phyloP scores from a whole-genome alignment of 2,797 vertebrate genomes.

The Sparidentex hasta region DNA sequence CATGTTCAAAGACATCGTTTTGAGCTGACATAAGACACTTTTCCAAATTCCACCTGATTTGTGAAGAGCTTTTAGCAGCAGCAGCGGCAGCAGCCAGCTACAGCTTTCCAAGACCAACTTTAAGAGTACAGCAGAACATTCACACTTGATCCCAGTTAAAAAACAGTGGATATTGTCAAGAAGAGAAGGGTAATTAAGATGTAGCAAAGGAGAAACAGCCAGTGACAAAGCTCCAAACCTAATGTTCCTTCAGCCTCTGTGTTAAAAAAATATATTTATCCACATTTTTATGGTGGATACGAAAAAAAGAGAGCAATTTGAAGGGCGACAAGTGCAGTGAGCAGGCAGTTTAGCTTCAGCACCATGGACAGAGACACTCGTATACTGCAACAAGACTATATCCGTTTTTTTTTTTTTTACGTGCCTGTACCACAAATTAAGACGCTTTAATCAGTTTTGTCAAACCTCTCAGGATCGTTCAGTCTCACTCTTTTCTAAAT shows the following conservation, averaged over 20 bases:
- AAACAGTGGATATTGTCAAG: conserved; percentile 14
- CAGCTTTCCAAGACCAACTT: conserved; percentile 19
- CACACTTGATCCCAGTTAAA: neutral
- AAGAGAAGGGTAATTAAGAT: conserved; percentile 22
- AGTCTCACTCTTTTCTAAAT: conserved; percentile 34
- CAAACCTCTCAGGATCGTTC: conserved; percentile 37
- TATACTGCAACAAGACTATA: neutral
- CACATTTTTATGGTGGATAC: neutral
- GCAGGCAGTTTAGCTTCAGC: conserved; percentile 56
- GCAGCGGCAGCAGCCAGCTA: conserved; percentile 14
- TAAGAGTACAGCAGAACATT: neutral
- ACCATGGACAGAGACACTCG: conserved; percentile 74
- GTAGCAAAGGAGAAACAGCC: conserved; percentile 1
- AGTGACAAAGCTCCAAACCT: conserved; percentile 2
- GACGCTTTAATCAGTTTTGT: conserved; percentile 40
- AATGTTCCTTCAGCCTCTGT: neutral
- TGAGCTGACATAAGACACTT: conserved; percentile 45
- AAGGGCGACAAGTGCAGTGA: conserved; percentile 1
- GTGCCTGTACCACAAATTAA: conserved; percentile 2
- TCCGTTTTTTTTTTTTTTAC: conserved; percentile 20
- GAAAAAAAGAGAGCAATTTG: neutral
- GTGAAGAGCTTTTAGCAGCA: conserved; percentile 34
- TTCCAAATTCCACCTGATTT: conserved; percentile 43
- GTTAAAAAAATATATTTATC: neutral
- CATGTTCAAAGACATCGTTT: conserved; percentile 35